Evolutionary conservation across 2,113 vertebrate genomes (phyloP).

Genomic region (Bambusicola thoracicus): DNA sequence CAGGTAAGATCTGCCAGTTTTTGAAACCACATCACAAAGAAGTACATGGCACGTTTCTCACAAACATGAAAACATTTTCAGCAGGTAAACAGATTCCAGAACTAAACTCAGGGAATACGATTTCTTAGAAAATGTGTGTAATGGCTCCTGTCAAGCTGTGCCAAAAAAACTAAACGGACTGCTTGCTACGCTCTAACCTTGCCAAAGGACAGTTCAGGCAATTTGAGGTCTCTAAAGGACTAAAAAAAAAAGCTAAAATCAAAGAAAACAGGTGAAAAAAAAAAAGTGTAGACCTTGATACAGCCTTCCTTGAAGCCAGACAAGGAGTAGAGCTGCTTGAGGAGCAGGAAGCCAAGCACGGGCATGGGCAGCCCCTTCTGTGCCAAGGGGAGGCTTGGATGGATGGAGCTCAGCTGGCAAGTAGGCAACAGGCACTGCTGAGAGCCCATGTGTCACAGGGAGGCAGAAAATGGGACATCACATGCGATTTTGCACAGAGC

Average conservation of each 20-base stretch:
- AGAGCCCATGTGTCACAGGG: neutral
- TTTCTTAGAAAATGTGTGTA: neutral
- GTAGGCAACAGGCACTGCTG: neutral
- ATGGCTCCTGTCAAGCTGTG: neutral
- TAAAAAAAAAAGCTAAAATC: neutral
- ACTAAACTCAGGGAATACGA: fast-evolving
- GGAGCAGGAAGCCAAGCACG: neutral
- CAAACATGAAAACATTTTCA: neutral
- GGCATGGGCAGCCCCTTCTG: neutral
- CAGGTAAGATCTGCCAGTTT: neutral
- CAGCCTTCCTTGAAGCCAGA: neutral
- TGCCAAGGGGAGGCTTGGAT: neutral
- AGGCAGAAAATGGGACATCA: neutral
- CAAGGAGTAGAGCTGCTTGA: neutral
- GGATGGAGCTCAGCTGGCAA: neutral
- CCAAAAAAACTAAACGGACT: neutral
- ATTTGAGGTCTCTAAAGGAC: neutral
- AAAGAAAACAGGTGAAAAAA: neutral
- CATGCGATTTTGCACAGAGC: neutral
- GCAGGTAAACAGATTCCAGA: neutral
- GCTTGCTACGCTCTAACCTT: neutral
- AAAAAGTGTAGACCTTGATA: neutral
- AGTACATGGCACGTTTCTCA: neutral
- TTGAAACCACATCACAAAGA: neutral
- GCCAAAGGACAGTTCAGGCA: neutral